Conservation (phyloP, 2,888 invertebrate species). For the Dryomyza anilis region DNA sequence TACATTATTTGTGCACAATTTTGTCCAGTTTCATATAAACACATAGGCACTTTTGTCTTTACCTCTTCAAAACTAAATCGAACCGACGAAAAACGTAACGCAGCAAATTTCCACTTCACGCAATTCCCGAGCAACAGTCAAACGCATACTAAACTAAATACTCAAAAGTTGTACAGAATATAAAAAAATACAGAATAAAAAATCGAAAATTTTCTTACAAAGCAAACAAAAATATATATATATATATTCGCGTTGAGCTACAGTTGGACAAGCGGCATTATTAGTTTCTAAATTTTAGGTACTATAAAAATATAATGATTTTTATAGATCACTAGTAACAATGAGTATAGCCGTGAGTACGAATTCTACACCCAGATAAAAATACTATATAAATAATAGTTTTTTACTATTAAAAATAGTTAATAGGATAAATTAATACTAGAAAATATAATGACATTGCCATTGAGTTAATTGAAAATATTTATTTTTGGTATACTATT, state of each 20-base stretch:
- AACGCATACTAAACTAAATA: conserved; percentile 17
- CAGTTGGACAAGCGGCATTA: too few species aligned
- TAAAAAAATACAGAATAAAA: too few species aligned
- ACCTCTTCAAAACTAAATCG: background rate
- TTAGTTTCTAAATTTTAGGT: too few species aligned
- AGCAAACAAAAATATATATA: conserved; percentile 10
- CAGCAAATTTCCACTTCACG: background rate
- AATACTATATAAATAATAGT: too few species aligned
- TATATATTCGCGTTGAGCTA: too few species aligned
- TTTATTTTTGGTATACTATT: too few species aligned
- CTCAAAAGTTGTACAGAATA: conserved; percentile 11
- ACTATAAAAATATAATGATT: background rate
- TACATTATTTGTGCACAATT: background rate
- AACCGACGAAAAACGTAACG: background rate
- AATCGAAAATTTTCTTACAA: conserved; percentile 16
- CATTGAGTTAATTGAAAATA: too few species aligned
- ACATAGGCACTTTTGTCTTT: background rate
- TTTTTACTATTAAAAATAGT: too few species aligned
- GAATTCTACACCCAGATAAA: background rate
- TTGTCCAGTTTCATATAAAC: background rate
- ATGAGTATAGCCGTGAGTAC: background rate
- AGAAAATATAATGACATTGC: too few species aligned
- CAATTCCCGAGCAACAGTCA: conserved; percentile 8
- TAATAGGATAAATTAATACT: too few species aligned
- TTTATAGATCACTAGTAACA: too few species aligned